phyloP scores from a whole-genome alignment of 2,113 vertebrate species.

The Rhinopithecus roxellana region DNA sequence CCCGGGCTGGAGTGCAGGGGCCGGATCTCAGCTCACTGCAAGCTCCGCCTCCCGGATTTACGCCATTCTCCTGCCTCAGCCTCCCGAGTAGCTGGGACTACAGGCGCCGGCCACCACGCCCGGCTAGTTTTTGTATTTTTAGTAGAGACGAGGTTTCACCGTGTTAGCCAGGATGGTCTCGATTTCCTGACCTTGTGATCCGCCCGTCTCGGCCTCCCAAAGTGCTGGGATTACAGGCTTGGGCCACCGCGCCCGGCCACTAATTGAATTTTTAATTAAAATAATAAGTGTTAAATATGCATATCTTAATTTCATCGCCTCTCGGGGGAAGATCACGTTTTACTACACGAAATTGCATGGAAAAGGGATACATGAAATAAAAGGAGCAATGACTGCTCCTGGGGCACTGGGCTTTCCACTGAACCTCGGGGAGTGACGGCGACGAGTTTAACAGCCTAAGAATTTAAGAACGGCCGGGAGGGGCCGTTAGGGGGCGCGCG shows the following conservation, averaged over 20 bases:
- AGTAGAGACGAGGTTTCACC: no score
- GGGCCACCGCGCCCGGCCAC: background rate
- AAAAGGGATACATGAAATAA: background rate
- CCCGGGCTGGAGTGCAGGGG: no score
- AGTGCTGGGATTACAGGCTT: no score
- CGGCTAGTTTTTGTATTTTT: no score
- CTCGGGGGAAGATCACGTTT: background rate
- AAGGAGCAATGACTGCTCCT: background rate
- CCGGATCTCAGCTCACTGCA: no score
- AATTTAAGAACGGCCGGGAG: background rate
- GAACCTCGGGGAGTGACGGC: background rate
- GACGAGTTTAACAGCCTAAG: background rate
- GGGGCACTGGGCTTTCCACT: background rate
- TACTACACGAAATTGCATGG: background rate
- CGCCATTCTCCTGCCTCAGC: no score
- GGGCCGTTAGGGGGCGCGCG: slow-evolving; percentile 61
- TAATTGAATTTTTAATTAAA: slow-evolving; percentile 26
- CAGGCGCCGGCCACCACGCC: no score
- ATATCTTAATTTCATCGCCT: background rate
- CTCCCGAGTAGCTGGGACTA: no score
- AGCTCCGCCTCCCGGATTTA: no score
- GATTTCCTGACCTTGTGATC: no score
- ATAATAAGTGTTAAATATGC: background rate
- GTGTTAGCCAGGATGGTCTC: no score
- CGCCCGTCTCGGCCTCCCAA: no score